Evolutionary conservation across 2,113 vertebrate genomes (phyloP).

Genomic region (Myrmophylax atrothorax): DNA sequence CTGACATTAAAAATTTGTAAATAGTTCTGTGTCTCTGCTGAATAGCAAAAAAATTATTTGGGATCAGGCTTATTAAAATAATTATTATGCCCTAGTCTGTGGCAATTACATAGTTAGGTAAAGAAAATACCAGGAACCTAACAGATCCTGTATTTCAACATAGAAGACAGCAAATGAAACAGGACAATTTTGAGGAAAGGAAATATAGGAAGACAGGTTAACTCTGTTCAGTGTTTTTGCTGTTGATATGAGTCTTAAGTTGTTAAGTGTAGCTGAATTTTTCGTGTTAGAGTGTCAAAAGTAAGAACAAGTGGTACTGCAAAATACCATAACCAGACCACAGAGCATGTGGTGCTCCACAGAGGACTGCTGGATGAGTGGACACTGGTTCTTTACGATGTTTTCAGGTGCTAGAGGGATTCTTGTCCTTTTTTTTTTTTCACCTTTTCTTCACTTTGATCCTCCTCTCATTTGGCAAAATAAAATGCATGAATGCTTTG

Average conservation of each 20-base stretch:
- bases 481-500: background rate
- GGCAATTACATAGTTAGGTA: background rate
- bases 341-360: background rate
- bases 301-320: background rate
- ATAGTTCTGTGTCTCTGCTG: background rate
- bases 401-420: background rate
- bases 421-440: background rate
- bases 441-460: background rate
- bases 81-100: background rate
- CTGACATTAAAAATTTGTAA: constrained; percentile 13
- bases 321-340: background rate
- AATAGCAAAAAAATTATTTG: background rate
- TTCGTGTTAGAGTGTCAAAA: background rate
- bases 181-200: background rate
- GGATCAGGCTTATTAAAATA: background rate
- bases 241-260: background rate
- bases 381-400: background rate
- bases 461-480: background rate
- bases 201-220: background rate
- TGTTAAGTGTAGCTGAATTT: background rate
- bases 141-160: background rate
- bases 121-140: background rate
- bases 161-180: background rate
- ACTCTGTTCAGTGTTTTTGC: background rate
- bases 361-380: background rate